phyloP scores from a whole-genome alignment of 2,797 vertebrate genomes.

The Microcaecilia unicolor region DNA sequence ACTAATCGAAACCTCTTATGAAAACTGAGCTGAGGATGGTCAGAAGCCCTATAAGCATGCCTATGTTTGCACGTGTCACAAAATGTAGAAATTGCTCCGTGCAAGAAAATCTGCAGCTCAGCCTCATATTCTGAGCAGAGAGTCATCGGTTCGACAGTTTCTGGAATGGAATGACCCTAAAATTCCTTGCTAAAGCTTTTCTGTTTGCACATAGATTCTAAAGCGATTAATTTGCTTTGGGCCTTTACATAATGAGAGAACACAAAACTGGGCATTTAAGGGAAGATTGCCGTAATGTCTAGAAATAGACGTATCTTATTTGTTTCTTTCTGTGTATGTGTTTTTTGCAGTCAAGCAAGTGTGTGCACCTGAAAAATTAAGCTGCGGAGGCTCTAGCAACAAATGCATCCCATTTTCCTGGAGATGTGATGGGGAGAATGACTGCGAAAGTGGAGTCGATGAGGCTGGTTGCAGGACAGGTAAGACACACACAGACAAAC shows the following conservation, averaged over 20 bases:
- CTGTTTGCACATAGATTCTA: background rate
- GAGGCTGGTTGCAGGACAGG: slow-evolving; percentile 83
- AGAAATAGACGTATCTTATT: too few species aligned
- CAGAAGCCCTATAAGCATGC: too few species aligned
- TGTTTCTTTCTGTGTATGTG: too few species aligned
- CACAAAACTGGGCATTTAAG: too few species aligned
- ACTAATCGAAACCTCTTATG: too few species aligned
- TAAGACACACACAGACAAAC: slow-evolving; percentile 55
- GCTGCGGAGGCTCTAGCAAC: slow-evolving; percentile 77
- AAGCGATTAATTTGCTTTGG: background rate
- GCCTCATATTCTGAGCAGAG: background rate
- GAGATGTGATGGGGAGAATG: slow-evolving; percentile 90
- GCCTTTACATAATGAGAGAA: too few species aligned
- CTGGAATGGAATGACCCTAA: background rate
- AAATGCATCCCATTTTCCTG: slow-evolving; percentile 88
- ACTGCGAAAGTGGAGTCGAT: slow-evolving; percentile 84
- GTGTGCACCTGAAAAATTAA: slow-evolving; percentile 86
- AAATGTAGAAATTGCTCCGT: background rate
- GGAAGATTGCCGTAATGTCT: background rate
- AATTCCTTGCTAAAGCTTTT: background rate
- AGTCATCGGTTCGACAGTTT: rapidly evolving
- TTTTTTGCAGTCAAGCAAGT: slow-evolving; percentile 70
- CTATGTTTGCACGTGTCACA: background rate
- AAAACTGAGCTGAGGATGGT: too few species aligned
- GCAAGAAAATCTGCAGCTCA: background rate